Base-by-base conservation (phyloP, 2,888 invertebrate genomes). In the Archips crataeganus region DNA sequence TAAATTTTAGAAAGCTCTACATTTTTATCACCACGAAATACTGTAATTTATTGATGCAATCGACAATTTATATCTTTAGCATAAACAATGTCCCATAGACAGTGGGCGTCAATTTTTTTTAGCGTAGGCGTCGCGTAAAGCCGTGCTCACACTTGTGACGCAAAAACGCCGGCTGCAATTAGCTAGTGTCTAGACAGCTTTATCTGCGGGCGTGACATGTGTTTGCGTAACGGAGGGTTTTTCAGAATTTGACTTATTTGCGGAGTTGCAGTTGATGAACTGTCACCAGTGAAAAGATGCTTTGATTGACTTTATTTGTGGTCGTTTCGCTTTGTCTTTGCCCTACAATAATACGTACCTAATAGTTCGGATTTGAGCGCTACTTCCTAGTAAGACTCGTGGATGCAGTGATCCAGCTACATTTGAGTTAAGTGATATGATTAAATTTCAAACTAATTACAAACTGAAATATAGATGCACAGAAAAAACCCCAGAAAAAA, bases 161-260 rank as follows among this genome's bases (percentile, higher is more conserved):
- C 77, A 54, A 71, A 76, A 75, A 77, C 77, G 70, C 74, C 72
- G 73, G 73, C 77, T 74, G 71, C 84, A 86, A 87, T 88, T 85
- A 85, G 83, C 77, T 75, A 75, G 77, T 76, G 85, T 85, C 84
- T 87, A 86, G 85, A 87, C 84, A 71, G 78, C 79, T 79, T 84
- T 86, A 87, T 87, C 84, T 84, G 59, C 77, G 23, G 23, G 54
- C 54, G 71, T 76, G 76, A 76, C 78, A 80, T 79, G 75, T 83
- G 82, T 82, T 80, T 77, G 75, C 78, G 74, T 77, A 71, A 73
- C 75, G 68, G 64, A 70, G 32, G 34, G 49, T 66, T 74, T 70
- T 62, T 69, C 47, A 36, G 49, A 64, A n/a, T 51, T 15, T 45
- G 32, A 63, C 23, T 63, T 63, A 45, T 63, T 63, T 63, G 63